Base-by-base conservation (phyloP, 2,888 invertebrate genomes). In the Folsomia candida region DNA sequence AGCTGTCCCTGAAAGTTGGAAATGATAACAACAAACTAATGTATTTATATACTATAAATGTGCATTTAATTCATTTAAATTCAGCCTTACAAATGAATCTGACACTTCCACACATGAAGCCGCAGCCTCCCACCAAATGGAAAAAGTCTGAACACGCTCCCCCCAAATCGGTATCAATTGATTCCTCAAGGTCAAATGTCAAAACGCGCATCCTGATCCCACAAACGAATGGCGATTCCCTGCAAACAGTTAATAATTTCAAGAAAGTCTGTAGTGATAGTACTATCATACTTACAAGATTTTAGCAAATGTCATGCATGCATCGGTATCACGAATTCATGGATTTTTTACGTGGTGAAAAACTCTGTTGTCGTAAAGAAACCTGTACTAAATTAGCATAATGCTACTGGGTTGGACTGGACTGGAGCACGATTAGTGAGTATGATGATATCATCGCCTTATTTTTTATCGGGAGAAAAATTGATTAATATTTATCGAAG, bases 61-160 rank as follows among this genome's bases (percentile, higher is more conserved):
- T 18, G 28, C 26, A 68, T 47, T n/a, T 47, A 9, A 47, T 47
- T 18, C 51, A 22, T 6, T 3, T 28, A 51, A 27, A 61, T n/a
- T 22, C 9, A 1, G 59, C 27, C 20, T 3, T 20, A 82, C 82
- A 82, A 1, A 80, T 72, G 60, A 82, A 81, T 51, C 78, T 72
- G 47, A 81, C 70, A 51, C 72, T 76, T 47, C 81, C 81, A 70
- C 81, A 82, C 47, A 82, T 75, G 70, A 82, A 82, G 11, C 81
- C 81, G 65, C 81, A 82, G 22, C 81, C 67, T 58, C 58, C 59
- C 14, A 67, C 58, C 3, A 59, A 69, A 58, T 82, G 81, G 57
- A 82, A 80, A 73, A 81, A 82, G 69, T 82, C 82, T 2, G 81
- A 76, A 70, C 81, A 82, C 27, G 81, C 81, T 1, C 81, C 81